Conservation (phyloP, 92 coral and sea anemone species). For the Phenganax stokvisi region DNA sequence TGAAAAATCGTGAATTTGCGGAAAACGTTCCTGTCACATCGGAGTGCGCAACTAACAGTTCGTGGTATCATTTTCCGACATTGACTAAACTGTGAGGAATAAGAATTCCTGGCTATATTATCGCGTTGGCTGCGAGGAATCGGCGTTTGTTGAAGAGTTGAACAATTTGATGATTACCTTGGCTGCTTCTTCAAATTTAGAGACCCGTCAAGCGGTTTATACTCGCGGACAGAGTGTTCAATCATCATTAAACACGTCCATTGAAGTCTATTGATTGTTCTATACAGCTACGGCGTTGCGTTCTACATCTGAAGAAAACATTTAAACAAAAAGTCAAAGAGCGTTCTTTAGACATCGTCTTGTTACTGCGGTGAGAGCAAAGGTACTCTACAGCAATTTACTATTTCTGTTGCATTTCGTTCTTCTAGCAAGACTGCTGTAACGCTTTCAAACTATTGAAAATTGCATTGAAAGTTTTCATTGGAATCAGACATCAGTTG, state of each 20-base stretch:
- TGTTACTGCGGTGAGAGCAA: not conserved
- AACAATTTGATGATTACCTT: not conserved
- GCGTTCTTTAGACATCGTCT: not conserved
- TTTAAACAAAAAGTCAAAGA: not conserved
- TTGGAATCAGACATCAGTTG: not conserved
- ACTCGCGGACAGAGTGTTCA: constrained; percentile 15
- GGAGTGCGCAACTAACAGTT: not conserved
- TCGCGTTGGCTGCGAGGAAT: not conserved
- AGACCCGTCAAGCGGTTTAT: constrained; percentile 17
- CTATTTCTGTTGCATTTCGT: not conserved
- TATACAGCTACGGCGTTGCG: not conserved
- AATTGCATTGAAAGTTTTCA: not conserved
- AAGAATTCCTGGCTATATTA: not conserved
- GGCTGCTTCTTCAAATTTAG: not conserved
- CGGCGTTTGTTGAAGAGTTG: not conserved
- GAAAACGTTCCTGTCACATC: not conserved
- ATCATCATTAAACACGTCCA: not conserved
- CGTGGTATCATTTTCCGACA: not conserved
- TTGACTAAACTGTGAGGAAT: not conserved
- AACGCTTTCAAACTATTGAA: not conserved
- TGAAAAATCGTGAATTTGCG: constrained; percentile 6
- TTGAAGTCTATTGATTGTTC: constrained; percentile 6
- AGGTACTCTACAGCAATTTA: not conserved
- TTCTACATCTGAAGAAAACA: not conserved
- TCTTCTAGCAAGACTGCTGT: too few species aligned